Conservation (phyloP, 2,888 invertebrate genomes). For the Strigamia maritima region DNA sequence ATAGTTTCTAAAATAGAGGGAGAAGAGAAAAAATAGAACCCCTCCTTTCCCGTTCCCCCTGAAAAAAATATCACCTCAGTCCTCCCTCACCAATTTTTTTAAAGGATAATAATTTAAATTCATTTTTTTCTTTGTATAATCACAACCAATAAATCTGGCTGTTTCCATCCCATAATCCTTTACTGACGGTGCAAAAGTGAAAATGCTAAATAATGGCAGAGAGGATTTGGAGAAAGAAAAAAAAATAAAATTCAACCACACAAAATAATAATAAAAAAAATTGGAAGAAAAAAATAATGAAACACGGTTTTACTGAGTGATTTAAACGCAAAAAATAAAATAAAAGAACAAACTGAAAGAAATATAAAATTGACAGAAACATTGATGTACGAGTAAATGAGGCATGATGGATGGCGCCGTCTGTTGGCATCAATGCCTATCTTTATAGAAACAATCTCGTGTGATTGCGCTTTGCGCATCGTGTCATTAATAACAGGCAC, state of each 20-base stretch:
- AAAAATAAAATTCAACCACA: neutral
- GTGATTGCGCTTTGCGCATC: slow-evolving; percentile 19
- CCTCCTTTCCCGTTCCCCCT: neutral
- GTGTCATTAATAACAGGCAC: slow-evolving; percentile 12
- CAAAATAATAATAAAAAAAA: neutral
- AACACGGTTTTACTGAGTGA: neutral
- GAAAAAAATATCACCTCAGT: slow-evolving; percentile 3
- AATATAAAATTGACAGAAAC: slow-evolving; percentile 22
- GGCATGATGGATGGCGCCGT: slow-evolving; percentile 22
- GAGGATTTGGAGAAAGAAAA: slow-evolving; percentile 9
- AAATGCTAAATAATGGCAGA: slow-evolving; percentile 25
- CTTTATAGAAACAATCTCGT: slow-evolving; percentile 25
- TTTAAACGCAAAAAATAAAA: neutral
- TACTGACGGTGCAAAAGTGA: slow-evolving; percentile 12
- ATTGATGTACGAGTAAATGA: slow-evolving; percentile 1
- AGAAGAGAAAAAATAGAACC: neutral
- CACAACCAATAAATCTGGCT: slow-evolving; percentile 27
- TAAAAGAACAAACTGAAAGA: neutral
- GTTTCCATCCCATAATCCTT: slow-evolving; percentile 27
- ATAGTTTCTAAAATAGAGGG: slow-evolving; percentile 11
- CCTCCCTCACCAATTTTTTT: slow-evolving; percentile 1
- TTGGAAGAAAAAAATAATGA: neutral
- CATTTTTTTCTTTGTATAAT: slow-evolving; percentile 22
- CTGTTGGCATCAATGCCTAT: slow-evolving; percentile 20
- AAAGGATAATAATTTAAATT: slow-evolving; percentile 24